Evolutionary conservation across 53 echinoderm and acorn worm genomes (phyloP).

Genomic region (Mesocentrotus franciscanus): DNA sequence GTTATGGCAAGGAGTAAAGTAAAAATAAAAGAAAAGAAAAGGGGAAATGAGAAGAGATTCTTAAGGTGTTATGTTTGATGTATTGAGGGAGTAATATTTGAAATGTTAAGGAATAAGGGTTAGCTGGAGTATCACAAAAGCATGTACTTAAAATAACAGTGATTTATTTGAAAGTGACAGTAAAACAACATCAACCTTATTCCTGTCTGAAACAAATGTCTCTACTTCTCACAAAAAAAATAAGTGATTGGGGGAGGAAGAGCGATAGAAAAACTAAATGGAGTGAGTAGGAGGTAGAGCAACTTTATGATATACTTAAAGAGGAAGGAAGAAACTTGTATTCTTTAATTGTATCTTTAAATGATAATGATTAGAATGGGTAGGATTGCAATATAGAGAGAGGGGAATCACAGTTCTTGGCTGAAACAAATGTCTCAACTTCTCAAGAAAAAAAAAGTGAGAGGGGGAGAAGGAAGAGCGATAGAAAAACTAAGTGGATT

Average conservation of each 20-base stretch:
- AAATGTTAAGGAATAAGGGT: too few relatives aligned
- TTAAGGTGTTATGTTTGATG: background rate
- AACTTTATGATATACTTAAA: background rate
- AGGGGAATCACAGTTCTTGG: background rate
- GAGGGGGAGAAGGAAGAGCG: background rate
- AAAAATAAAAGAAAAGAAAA: background rate
- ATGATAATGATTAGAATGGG: background rate
- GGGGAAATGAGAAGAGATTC: background rate
- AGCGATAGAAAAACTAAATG: constrained; percentile 16
- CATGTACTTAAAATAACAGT: too few relatives aligned
- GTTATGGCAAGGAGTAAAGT: background rate
- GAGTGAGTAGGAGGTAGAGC: constrained; percentile 45
- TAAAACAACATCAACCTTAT: too few relatives aligned
- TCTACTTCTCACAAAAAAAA: background rate
- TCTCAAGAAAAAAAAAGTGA: background rate
- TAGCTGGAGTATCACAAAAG: too few relatives aligned
- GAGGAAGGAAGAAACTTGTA: background rate
- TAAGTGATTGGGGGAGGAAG: background rate
- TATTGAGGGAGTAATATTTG: too few relatives aligned
- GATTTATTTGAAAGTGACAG: too few relatives aligned
- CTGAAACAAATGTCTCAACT: background rate
- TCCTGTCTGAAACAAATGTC: background rate
- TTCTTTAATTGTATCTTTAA: too few relatives aligned
- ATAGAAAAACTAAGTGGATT: constrained; percentile 36
- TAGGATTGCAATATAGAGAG: background rate